A percentile compares a stretch with the other conserved stretches of the same genome.
Evolutionary conservation across 2,113 vertebrate genomes (phyloP).

Genomic region (Isurus oxyrinchus): DNA sequence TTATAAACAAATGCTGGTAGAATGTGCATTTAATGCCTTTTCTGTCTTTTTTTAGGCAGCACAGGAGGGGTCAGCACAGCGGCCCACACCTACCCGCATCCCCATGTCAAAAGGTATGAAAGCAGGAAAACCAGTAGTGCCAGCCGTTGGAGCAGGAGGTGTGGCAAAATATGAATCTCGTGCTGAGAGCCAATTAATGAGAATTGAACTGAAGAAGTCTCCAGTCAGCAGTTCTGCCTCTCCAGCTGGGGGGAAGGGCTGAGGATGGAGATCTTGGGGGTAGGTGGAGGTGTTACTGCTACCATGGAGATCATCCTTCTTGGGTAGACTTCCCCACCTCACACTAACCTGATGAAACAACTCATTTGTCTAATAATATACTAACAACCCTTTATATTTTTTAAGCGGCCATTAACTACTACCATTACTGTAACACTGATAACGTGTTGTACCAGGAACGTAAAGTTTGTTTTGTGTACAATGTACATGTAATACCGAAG

Average conservation of each 20-base stretch:
- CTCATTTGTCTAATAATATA: slow-evolving; percentile 50
- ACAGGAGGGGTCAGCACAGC: slow-evolving; percentile 71
- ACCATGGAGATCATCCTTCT: slow-evolving; percentile 48
- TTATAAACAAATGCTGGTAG: background rate
- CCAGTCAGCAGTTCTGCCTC: slow-evolving; percentile 64
- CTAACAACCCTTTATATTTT: slow-evolving; percentile 50
- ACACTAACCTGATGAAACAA: slow-evolving; percentile 42
- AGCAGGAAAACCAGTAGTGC: slow-evolving; percentile 74
- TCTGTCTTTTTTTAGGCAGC: slow-evolving; percentile 62
- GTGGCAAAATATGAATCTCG: slow-evolving; percentile 78
- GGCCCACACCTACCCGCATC: slow-evolving; percentile 78
- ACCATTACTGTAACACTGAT: background rate
- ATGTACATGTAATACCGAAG: background rate
- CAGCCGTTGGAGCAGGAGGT: slow-evolving; percentile 75
- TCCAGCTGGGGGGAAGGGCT: slow-evolving; percentile 71
- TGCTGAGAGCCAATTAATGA: slow-evolving; percentile 84
- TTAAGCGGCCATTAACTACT: background rate
- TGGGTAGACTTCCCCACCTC: background rate
- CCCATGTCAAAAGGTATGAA: slow-evolving; percentile 91
- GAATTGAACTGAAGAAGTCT: slow-evolving; percentile 92
- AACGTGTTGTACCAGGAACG: background rate
- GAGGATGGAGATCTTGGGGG: slow-evolving; percentile 65
- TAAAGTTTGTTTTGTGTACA: background rate
- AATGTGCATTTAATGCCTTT: slow-evolving; percentile 43
- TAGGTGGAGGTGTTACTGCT: slow-evolving; percentile 58